phyloP scores from a whole-genome alignment of 2,797 vertebrate species.

The Microcaecilia unicolor region DNA sequence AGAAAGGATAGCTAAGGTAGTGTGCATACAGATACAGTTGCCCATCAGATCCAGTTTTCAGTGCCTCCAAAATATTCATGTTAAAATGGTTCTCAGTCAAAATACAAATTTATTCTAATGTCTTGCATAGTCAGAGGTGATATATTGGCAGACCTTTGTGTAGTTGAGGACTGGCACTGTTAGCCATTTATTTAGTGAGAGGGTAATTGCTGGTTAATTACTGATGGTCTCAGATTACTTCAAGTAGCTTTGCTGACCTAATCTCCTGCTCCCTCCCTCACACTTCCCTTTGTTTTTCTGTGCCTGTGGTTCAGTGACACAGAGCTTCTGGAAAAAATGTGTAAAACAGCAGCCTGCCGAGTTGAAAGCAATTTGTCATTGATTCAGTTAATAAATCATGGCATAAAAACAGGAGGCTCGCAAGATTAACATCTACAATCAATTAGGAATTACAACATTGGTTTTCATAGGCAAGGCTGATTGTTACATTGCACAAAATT shows the following conservation, averaged over 20 bases:
- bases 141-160: too few species aligned
- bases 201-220: conserved; percentile 47
- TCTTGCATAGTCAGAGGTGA: too few species aligned
- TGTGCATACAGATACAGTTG: too few species aligned
- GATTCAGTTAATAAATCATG: conserved; percentile 56
- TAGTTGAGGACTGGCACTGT: too few species aligned
- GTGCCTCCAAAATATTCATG: too few species aligned
- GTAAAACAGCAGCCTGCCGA: conserved; percentile 44
- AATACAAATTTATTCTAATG: too few species aligned
- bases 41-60: too few species aligned
- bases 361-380: conserved; percentile 45
- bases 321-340: conserved; percentile 16
- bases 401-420: conserved; percentile 43
- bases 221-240: conserved; percentile 46
- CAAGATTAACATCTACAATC: conserved; percentile 54
- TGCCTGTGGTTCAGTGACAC: conserved; percentile 16
- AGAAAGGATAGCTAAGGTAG: too few species aligned
- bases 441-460: conserved; percentile 31
- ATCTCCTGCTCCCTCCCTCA: conserved; percentile 17
- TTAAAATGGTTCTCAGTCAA: too few species aligned
- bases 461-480: conserved; percentile 36
- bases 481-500: conserved; percentile 40
- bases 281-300: neutral
- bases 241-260: conserved; percentile 31
- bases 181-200: conserved; percentile 26